These are phyloP conservation scores for Acrossocheilus wenchowensis DNA, from an alignment of 2,797 vertebrate species.

Conservation along the genomic window DNA sequence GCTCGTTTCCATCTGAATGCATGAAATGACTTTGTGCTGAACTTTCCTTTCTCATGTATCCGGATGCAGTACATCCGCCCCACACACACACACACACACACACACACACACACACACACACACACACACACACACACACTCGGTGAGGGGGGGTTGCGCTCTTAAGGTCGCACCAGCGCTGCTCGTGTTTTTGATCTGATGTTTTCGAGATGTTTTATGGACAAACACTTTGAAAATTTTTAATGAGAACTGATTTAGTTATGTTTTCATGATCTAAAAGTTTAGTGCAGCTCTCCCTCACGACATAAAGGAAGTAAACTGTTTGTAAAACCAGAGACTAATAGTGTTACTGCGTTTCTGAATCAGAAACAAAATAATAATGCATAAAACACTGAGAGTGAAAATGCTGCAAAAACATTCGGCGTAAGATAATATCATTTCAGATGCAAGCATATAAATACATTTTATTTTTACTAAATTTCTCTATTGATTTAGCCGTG, in stretches of 20 bases:
- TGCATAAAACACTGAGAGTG: not conserved
- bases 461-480: not conserved
- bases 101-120: no score
- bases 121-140: constrained; percentile 73
- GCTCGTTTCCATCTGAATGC: constrained; percentile 79
- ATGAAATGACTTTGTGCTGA: constrained; percentile 82
- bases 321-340: not conserved
- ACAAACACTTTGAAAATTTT: not conserved
- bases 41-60: constrained; percentile 82
- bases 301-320: not conserved
- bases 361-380: not conserved
- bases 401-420: not conserved
- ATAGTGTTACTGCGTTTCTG: not conserved
- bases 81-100: constrained; percentile 81
- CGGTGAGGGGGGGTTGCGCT: constrained; percentile 50
- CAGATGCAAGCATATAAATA: not conserved
- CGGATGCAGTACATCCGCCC: constrained; percentile 78
- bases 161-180: constrained; percentile 45
- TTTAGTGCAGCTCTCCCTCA: no score
- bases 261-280: not conserved
- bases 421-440: not conserved
- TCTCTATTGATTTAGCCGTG: not conserved
- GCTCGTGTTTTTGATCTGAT: not conserved
- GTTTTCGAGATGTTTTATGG: not conserved
- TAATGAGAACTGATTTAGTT: not conserved